A percentile compares a stretch with the other conserved stretches of the same genome.
Conservation (phyloP, 2,113 vertebrate genomes). For the Anthoscopus minutus region DNA sequence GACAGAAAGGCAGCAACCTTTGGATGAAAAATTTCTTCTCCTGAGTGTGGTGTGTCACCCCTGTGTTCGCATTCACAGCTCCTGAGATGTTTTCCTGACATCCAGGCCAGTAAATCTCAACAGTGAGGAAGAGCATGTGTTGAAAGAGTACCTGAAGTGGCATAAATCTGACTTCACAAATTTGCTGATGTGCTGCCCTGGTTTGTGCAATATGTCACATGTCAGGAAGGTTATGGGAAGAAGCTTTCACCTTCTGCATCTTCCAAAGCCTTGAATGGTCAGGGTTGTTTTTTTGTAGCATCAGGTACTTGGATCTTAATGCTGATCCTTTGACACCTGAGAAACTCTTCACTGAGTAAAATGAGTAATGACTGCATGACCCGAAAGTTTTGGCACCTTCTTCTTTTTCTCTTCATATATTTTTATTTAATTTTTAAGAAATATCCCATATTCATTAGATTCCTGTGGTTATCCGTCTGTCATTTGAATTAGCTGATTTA, state of each 20-base stretch:
- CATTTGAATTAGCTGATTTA: not conserved
- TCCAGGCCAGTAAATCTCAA: not conserved
- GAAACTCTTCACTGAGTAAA: not conserved
- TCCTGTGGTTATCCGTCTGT: not conserved
- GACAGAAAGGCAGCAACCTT: not conserved
- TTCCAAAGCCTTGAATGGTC: not conserved
- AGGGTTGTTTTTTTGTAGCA: not conserved
- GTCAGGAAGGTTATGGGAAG: not conserved
- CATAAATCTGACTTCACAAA: not conserved
- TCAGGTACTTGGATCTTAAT: not conserved
- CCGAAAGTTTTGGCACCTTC: not conserved
- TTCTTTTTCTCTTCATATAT: not conserved
- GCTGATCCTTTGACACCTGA: not conserved
- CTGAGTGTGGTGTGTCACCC: not conserved
- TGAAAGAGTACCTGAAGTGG: not conserved
- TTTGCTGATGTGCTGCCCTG: not conserved
- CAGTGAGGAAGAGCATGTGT: not conserved
- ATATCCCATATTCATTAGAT: not conserved
- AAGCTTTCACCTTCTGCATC: not conserved
- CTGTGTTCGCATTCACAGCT: not conserved
- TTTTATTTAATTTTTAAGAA: not conserved
- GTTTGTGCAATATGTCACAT: not conserved
- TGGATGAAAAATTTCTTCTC: not conserved
- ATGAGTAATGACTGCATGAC: not conserved
- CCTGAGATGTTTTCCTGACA: not conserved